Conservation (phyloP, 2,797 vertebrate genomes). For the Loris lydekkerianus region DNA sequence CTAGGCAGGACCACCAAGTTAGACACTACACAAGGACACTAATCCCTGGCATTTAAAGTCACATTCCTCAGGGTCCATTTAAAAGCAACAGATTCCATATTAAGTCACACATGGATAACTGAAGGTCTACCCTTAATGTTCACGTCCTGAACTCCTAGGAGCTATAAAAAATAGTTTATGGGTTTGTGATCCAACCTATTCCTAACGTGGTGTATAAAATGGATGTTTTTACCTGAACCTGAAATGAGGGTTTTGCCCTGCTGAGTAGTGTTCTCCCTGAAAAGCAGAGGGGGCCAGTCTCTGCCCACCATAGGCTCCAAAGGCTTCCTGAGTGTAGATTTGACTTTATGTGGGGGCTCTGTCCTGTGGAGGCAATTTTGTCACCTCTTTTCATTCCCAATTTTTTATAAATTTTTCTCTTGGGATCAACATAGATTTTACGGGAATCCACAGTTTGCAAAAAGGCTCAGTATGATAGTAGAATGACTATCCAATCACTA, state of each 20-base stretch:
- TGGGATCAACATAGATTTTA: too few species aligned
- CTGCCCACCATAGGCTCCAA: conserved; percentile 95
- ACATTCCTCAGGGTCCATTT: neutral
- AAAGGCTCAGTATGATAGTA: too few species aligned
- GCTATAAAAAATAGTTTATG: conserved; percentile 94
- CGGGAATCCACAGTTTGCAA: too few species aligned
- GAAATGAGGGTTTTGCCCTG: conserved; percentile 95
- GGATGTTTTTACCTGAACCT: conserved; percentile 94
- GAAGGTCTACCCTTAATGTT: conserved; percentile 90
- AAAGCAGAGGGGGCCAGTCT: conserved; percentile 95
- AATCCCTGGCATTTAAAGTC: neutral
- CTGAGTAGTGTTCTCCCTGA: conserved; percentile 95
- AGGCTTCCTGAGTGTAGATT: conserved; percentile 92
- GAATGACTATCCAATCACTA: too few species aligned
- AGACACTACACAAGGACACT: neutral
- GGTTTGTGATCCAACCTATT: conserved; percentile 95
- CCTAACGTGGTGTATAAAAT: conserved; percentile 94
- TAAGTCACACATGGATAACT: conserved; percentile 92
- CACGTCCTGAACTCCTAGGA: conserved; percentile 92
- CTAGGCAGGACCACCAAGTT: neutral
- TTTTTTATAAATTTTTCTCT: too few species aligned
- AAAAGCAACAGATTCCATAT: too few species aligned
- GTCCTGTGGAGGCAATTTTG: conserved; percentile 68
- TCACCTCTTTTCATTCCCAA: too few species aligned
- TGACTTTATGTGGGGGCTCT: conserved; percentile 96